Evolutionary conservation across 2,113 vertebrate species (phyloP).

Genomic region (Alces alces): DNA sequence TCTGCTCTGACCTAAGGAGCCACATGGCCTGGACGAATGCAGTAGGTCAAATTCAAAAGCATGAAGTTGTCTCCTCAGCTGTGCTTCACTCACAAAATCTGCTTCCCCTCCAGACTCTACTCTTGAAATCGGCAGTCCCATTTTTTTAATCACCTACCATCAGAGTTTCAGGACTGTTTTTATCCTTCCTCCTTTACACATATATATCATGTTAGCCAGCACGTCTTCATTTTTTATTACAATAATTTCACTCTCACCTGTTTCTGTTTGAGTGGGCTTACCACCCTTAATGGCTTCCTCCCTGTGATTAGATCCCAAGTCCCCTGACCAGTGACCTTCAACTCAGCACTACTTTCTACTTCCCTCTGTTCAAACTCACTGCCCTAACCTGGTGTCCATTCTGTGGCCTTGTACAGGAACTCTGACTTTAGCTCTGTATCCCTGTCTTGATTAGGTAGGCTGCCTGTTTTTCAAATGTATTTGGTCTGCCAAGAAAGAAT

Average conservation of each 20-base stretch:
- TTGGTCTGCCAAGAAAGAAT: not conserved
- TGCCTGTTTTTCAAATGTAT: not conserved
- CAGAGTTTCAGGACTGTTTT: not conserved
- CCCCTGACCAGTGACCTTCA: not conserved
- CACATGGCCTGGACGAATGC: not conserved
- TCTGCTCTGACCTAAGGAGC: not conserved
- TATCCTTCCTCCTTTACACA: not conserved
- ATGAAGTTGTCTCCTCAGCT: not conserved
- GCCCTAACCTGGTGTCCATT: not conserved
- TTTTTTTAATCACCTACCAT: not conserved
- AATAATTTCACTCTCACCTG: not conserved
- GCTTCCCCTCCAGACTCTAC: not conserved
- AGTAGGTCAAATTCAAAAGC: not conserved
- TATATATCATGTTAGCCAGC: not conserved
- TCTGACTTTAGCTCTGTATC: not conserved
- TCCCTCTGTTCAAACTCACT: not conserved
- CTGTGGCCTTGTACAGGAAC: not conserved
- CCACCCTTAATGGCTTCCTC: not conserved
- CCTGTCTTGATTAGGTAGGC: not conserved
- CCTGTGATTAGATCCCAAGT: not conserved
- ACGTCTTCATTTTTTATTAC: not conserved
- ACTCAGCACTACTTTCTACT: not conserved
- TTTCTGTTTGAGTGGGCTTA: not conserved
- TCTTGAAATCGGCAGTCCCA: not conserved
- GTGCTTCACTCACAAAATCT: not conserved